Evolutionary conservation across 2,888 invertebrate species (phyloP), one percentile per base, ranked within the genome.

Genomic region (Perizoma affinitatum): DNA sequence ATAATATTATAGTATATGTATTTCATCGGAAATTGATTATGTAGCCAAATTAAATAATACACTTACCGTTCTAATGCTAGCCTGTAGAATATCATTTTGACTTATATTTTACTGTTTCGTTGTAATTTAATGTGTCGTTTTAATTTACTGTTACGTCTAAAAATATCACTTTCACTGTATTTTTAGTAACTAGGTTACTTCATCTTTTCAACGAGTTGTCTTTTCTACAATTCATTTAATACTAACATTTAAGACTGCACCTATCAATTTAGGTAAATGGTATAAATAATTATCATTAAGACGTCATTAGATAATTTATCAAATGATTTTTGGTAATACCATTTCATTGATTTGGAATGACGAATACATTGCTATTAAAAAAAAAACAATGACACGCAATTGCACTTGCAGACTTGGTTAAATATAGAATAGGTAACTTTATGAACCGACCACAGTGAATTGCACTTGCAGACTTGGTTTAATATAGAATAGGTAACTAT

Each of bases 71-170:
- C 46, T 6, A 57, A 6, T 5, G 61, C 60, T 47, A 61, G 40
- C 41, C 56, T 54, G 51, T 57, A 62, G 50, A 58, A 55, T 11
- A 57, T 54, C 57, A 51, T 60, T n/a, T 49, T 63, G 33, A 46
- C 5, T 43, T 33, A 4, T n/a, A n/a, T n/a, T 42, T 44, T 43
- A 36, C 22, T 42, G 9, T 42, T 7, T 51, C 5, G n/a, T n/a
- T n/a, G n/a, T n/a, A n/a, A n/a, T n/a, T n/a, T n/a, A n/a, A n/a
- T n/a, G n/a, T n/a, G n/a, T n/a, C n/a, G n/a, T 7, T 34, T 4
- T 7, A 22, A 6, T 4, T 40, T 4, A 34, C n/a, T 10, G 8
- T 4, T 11, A 3, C 11, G 5, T 11, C 6, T 7, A 35, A n/a
- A 38, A 11, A 22, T 11, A n/a, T 10, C 42, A 38, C 38, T 38